These are phyloP conservation scores for Bovichtus diacanthus DNA, from an alignment of 2,797 vertebrate species.

Conservation along the genomic window DNA sequence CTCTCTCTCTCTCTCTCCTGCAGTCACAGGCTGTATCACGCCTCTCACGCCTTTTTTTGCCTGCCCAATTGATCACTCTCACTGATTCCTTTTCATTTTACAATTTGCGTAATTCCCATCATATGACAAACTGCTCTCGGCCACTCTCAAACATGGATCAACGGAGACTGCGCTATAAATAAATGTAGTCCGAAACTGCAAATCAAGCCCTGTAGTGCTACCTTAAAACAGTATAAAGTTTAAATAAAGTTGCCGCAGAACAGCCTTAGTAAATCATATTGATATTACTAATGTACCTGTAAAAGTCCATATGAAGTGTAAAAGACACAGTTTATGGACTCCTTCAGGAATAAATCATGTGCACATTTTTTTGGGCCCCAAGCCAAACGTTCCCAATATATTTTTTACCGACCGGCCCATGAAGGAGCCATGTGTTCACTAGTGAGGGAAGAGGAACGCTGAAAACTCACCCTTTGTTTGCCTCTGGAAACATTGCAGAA, in stretches of 20 bases:
- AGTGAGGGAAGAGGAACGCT: neutral
- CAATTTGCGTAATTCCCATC: neutral
- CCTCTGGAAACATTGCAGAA: slow-evolving; percentile 80
- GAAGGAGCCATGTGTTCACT: slow-evolving; percentile 31
- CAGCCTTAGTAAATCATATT: neutral
- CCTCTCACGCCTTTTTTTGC: neutral
- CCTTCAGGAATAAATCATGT: neutral
- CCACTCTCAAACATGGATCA: neutral
- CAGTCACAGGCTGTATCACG: slow-evolving; percentile 13
- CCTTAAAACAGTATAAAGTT: neutral
- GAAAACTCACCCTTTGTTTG: slow-evolving; percentile 75
- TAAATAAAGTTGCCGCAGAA: neutral
- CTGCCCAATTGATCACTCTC: neutral
- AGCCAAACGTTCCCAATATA: slow-evolving; percentile 14
- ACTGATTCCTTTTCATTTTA: neutral
- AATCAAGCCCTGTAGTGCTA: neutral
- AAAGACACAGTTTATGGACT: neutral
- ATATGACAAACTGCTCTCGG: neutral
- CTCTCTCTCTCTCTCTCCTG: slow-evolving; percentile 21
- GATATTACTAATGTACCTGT: neutral
- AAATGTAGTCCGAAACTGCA: neutral
- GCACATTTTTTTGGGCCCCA: too few species aligned
- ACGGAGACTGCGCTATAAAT: slow-evolving; percentile 10
- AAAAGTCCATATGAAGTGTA: neutral
- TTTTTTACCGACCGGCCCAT: neutral